phyloP scores from a whole-genome alignment of 1,140 invertebrate genomes.

The Neomicropteryx cornuta region DNA sequence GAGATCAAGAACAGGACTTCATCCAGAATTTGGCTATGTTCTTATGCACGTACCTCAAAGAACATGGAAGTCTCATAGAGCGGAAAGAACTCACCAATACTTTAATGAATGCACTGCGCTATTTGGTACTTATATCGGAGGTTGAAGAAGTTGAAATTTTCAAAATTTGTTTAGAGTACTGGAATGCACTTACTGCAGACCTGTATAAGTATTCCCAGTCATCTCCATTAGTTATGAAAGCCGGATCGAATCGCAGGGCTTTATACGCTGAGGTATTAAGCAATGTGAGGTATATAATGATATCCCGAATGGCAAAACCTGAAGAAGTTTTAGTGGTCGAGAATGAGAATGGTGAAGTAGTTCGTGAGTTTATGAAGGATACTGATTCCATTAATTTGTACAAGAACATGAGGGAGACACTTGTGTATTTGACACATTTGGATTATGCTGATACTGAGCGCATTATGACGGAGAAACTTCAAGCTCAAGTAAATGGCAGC shows the following conservation, averaged over 20 bases:
- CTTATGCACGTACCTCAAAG: constrained; percentile 92
- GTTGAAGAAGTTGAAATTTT: constrained; percentile 99
- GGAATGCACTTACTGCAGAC: constrained; percentile 88
- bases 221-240: constrained; percentile 31
- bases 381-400: constrained; percentile 99
- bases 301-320: constrained; percentile 98
- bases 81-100: constrained; percentile 60
- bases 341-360: constrained; percentile 99
- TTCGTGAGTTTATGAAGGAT: constrained; percentile 99
- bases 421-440: constrained; percentile 98
- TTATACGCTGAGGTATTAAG: constrained; percentile 75
- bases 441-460: constrained; percentile 95
- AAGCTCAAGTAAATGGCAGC: constrained; percentile 96
- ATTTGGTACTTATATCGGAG: constrained; percentile 94
- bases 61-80: constrained; percentile 84
- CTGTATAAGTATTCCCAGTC: constrained; percentile 62
- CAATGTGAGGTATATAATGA: constrained; percentile 96
- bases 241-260: constrained; percentile 41
- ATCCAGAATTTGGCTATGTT: constrained; percentile 98
- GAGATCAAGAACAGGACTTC: constrained; percentile 97
- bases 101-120: constrained; percentile 76
- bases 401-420: constrained; percentile 98
- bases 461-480: constrained; percentile 98
- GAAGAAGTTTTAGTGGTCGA: constrained; percentile 99
- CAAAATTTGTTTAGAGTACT: constrained; percentile 99